Base-by-base conservation (phyloP, 2,888 invertebrate genomes). In the Vannuccia rotundouncinata region DNA sequence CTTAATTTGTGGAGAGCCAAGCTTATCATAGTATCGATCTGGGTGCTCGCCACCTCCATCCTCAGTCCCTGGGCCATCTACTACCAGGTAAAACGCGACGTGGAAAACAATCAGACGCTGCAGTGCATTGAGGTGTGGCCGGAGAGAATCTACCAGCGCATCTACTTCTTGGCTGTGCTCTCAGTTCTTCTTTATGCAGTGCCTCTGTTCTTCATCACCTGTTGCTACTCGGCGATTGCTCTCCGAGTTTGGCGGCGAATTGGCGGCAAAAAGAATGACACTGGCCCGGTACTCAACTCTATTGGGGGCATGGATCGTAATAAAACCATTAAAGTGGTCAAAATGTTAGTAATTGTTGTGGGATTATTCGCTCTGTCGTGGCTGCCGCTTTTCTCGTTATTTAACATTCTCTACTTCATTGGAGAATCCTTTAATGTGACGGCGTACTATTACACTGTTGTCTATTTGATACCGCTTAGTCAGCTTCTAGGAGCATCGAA, bases 331-430 rank as follows among this genome's bases (percentile, higher is more conserved):
- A 30, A 27, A 28, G 59, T 80, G 25, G 77, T 80, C 31, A 79
- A 78, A 31, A 80, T 80, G 80, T 28, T 80, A 2, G 80, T 78
- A 1, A 31, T 79, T 31, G 80, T 80, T 25, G 80, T 80, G 5
- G 27, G n/a, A 1, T 27, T 80, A 0, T 80, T 80, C 29, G 80
- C 80, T 22, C n/a, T 79, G 1, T 80, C 77, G 10, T 80, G 80
- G 80, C 31, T 80, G 1, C 80, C 80, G 25, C 77, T 80, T 31
- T 80, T 45, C 59, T 25, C 59, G 1, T n/a, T 80, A n/a, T 79
- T 79, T 28, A 78, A 60, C 60, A 1, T 60, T 27, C 10, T 60
- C 29, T 60, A 60, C 30, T 78, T 60, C 22, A n/a, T n/a, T n/a
- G n/a, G n/a, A n/a, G n/a, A n/a, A n/a, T n/a, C n/a, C n/a, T n/a